Base-by-base conservation (phyloP, 2,888 invertebrate species). In the Frankliniella fusca region DNA sequence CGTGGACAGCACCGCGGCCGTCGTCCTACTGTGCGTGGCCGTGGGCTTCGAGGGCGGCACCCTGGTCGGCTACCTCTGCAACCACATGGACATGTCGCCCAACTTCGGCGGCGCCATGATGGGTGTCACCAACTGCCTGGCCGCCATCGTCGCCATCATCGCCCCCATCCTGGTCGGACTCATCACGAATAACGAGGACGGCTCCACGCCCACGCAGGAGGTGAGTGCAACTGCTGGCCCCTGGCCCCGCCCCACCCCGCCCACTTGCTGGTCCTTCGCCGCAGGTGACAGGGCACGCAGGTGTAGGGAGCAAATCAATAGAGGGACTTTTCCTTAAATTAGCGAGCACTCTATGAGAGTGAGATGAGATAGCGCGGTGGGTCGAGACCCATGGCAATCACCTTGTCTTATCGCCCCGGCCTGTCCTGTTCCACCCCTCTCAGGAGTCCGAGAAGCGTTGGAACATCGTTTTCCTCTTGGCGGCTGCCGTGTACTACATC, bases 81-180 rank as follows among this genome's bases (percentile, higher is more conserved):
- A 95, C 85, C 95, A 95, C 86, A 94, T 96, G 84, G 96, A 96
- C 89, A 89, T 96, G 81, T 93, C 95, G 10, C 95, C 95, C 0
- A 94, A 94, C 87, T 94, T 93, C 87, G 94, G 95, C 1, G 95
- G 95, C 61, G 92, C 93, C 0, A 88, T 96, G 84, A 95, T 96
- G 95, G 95, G 96, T 9, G 92, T 96, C 85, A 94, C 94, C 1
- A 96, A 96, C 87, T 93, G 93, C 20, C 89, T 91, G 20, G 93
- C 94, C 0, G 94, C 94, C 85, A 89, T 94, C 20, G 93, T 94
- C 88, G 94, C 95, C 81, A 93, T 96, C 83, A 88, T 95, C 85
- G 95, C 94, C 0, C 96, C 96, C 0, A 88, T 94, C 0, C 90
- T 93, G 49, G 94, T 94, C 0, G 93, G 93, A 7, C 12, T 5